Conservation (phyloP, 2,113 vertebrate genomes). For the Rallus limicola region DNA sequence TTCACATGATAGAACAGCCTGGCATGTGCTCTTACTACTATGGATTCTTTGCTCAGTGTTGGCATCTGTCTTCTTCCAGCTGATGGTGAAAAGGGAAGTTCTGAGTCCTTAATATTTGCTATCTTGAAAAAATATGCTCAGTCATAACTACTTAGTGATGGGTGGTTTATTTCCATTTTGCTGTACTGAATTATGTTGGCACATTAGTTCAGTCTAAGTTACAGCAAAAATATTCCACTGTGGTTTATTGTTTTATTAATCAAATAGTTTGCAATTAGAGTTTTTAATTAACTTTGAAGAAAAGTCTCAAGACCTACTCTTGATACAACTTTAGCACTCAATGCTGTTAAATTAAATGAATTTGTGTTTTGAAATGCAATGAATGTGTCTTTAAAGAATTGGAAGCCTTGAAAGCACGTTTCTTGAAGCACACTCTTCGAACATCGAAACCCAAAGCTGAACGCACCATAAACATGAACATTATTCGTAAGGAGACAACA, state of each 20-base stretch:
- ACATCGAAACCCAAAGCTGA: constrained; percentile 65
- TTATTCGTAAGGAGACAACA: constrained; percentile 85
- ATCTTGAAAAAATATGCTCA: neutral
- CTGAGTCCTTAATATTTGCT: neutral
- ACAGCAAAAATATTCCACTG: neutral
- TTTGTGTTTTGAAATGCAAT: neutral
- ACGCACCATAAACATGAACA: constrained; percentile 79
- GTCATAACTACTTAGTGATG: neutral
- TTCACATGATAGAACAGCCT: neutral
- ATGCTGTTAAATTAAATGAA: neutral
- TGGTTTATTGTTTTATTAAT: neutral
- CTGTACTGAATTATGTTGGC: neutral
- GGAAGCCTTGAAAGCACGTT: constrained; percentile 90
- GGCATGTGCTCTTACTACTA: fast-evolving
- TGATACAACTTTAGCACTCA: neutral
- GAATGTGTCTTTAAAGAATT: constrained; percentile 76
- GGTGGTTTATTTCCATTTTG: neutral
- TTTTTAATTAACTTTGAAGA: neutral
- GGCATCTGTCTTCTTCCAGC: neutral
- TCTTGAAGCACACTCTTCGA: constrained; percentile 84
- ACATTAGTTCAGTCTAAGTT: neutral
- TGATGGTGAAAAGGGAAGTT: neutral
- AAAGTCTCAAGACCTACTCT: neutral
- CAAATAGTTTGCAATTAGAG: neutral
- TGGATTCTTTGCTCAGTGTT: neutral